These are phyloP conservation scores for Himalopsyche phryganea DNA, from an alignment of 1,140 invertebrate species.

Conservation along the genomic window DNA sequence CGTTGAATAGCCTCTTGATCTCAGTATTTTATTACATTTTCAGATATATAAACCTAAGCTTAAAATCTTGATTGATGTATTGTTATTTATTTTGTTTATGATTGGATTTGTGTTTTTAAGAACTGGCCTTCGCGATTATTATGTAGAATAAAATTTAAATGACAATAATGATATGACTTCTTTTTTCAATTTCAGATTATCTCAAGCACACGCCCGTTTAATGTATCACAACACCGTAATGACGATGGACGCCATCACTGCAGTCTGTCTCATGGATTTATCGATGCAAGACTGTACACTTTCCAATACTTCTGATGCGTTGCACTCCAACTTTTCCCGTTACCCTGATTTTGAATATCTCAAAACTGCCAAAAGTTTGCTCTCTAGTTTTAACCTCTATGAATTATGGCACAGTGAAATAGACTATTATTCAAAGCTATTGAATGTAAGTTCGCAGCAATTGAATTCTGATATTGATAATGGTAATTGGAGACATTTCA, in stretches of 20 bases:
- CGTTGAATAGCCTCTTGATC: no score
- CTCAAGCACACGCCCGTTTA: constrained; percentile 49
- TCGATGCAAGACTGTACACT: constrained; percentile 51
- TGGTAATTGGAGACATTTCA: constrained; percentile 18
- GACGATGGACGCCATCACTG: constrained; percentile 46
- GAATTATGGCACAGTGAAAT: constrained; percentile 47
- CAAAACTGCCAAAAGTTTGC: constrained; percentile 42
- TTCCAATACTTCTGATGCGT: constrained; percentile 43
- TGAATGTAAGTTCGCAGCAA: constrained; percentile 44
- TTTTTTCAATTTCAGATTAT: constrained; percentile 43
- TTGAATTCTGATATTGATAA: constrained; percentile 33
- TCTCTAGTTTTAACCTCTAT: constrained; percentile 40
- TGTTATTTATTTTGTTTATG: no score
- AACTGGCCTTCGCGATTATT: no score
- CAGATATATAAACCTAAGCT: no score
- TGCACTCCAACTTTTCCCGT: constrained; percentile 46
- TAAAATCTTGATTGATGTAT: no score
- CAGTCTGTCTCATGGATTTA: constrained; percentile 47
- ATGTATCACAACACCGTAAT: constrained; percentile 48
- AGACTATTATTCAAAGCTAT: constrained; percentile 43
- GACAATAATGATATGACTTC: no score
- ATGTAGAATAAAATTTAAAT: no score
- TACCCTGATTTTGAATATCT: constrained; percentile 48
- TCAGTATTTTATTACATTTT: no score
- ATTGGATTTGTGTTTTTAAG: no score